Conservation (phyloP, 2,888 invertebrate genomes). For the Gisinianus flammeolus region DNA sequence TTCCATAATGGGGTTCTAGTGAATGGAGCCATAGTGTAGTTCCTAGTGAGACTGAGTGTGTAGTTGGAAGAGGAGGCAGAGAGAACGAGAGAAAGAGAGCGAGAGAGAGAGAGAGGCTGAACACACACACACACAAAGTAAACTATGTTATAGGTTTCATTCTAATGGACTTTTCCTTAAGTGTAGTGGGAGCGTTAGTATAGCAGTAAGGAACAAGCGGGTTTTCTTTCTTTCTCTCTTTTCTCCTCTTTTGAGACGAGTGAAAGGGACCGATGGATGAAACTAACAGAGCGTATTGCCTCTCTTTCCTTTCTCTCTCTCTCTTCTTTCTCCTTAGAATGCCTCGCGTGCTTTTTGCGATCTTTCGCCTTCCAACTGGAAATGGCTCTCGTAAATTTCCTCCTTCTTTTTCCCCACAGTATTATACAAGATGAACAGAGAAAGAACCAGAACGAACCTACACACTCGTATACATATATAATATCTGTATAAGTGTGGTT, state of each 20-base stretch:
- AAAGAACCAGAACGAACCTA: not conserved
- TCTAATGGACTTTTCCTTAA: conserved; percentile 58
- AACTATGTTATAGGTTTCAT: conserved; percentile 58
- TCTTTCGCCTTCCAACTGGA: conserved; percentile 42
- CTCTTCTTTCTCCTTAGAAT: conserved; percentile 28
- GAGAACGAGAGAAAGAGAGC: too few relatives aligned
- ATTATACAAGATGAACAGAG: not conserved
- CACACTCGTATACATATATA: too few relatives aligned
- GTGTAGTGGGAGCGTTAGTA: conserved; percentile 47
- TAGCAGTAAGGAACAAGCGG: conserved; percentile 11
- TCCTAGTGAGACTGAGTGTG: conserved; percentile 46
- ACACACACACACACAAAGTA: conserved; percentile 45
- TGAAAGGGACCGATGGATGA: conserved; percentile 5
- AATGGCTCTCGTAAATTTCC: conserved; percentile 50
- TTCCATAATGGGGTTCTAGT: conserved; percentile 57
- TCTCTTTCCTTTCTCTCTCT: conserved; percentile 22
- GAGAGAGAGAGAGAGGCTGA: too few relatives aligned
- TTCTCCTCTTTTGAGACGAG: conserved; percentile 33
- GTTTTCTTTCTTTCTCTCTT: conserved; percentile 43
- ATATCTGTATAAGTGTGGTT: too few relatives aligned
- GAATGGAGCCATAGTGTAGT: conserved; percentile 47
- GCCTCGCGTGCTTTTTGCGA: conserved; percentile 47
- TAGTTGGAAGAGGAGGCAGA: not conserved
- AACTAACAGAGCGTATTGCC: conserved; percentile 19
- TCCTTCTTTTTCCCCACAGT: conserved; percentile 30